Base-by-base conservation (phyloP, 2,113 vertebrate species). In the Etheostoma cragini region DNA sequence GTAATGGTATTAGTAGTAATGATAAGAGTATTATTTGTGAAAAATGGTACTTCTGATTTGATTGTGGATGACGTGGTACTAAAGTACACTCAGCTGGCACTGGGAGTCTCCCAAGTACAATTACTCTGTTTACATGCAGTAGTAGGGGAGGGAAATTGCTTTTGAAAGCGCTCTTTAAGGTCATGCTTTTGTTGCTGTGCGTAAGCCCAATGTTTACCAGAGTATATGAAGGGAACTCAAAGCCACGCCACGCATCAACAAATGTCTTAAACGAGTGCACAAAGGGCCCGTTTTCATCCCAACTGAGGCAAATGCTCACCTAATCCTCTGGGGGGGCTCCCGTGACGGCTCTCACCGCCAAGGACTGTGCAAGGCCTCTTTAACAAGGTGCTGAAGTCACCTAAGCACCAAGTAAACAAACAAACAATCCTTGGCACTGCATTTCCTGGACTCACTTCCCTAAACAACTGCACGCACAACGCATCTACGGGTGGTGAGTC, bases 181-280 rank as follows among this genome's bases (percentile, higher is more conserved):
- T 94, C 89, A 94, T 68, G 88, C 93, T 87, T 96, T 96, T 94
- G 94, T 94, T 96, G 95, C 95, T 94, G 94, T 79, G 88, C 89
- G 77, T 96, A 96, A 97, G 95, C 94, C 94, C 93, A 91, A 87
- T 97, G 96, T 97, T 98, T 97, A 97, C 94, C 89, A 57, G 83
- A 91, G 94, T 92, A 91, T 94, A 96, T 95, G 93, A 93, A 84
- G 95, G 94, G 94, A 96, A 96, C 94, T 95, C 94, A 95, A 96
- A 96, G 95, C 95, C 89, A 91, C 81, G 92, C 94, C 93, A 95
- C 88, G 94, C 96, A 95, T 96, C 91, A 93, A 91, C 93, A 96
- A 95, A 91, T 94, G 56, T 95, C 96, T 96, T 95, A 93, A 95
- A 96, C 87, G 86, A 88, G 94, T 93, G 92, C 92, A 95, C 91